A percentile compares a stretch with the other conserved stretches of the same genome.
phyloP scores from a whole-genome alignment of 1,140 invertebrate species.

The Maniola jurtina region DNA sequence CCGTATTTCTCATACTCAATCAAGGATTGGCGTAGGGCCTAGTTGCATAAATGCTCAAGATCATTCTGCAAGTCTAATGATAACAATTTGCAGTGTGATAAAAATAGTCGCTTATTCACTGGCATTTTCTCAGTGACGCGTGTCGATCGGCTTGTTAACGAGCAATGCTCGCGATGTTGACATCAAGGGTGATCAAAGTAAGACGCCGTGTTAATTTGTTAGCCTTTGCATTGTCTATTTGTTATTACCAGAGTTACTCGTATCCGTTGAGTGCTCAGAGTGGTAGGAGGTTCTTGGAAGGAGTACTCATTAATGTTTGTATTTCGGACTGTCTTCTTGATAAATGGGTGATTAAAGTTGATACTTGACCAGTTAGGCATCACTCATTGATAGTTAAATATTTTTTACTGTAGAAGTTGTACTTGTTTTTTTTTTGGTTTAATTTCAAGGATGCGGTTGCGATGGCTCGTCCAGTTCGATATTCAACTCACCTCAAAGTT shows the following conservation, averaged over 20 bases:
- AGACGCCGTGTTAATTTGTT: constrained; percentile 46
- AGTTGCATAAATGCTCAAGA: neutral
- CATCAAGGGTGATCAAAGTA: constrained; percentile 55
- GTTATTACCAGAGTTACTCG: constrained; percentile 34
- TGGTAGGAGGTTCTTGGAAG: constrained; percentile 30
- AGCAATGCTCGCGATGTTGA: constrained; percentile 55
- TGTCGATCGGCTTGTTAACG: constrained; percentile 62
- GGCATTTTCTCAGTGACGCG: constrained; percentile 39
- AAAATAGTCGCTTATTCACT: constrained; percentile 25
- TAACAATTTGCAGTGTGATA: constrained; percentile 16
- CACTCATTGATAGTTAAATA: no score
- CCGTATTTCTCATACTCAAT: no score
- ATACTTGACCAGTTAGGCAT: neutral
- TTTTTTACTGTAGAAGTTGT: no score
- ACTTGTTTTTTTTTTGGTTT: no score
- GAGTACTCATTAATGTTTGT: constrained; percentile 10
- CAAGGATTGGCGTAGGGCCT: no score
- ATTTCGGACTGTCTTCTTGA: neutral
- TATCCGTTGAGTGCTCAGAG: constrained; percentile 23
- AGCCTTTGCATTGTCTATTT: constrained; percentile 47
- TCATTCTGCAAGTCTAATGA: constrained; percentile 9
- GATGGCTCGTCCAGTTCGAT: no score
- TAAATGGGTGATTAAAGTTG: neutral
- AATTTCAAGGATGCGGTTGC: no score
- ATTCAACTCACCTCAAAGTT: no score